Evolutionary conservation across 2,888 invertebrate species (phyloP).

Genomic region (Drosophila algonquin): DNA sequence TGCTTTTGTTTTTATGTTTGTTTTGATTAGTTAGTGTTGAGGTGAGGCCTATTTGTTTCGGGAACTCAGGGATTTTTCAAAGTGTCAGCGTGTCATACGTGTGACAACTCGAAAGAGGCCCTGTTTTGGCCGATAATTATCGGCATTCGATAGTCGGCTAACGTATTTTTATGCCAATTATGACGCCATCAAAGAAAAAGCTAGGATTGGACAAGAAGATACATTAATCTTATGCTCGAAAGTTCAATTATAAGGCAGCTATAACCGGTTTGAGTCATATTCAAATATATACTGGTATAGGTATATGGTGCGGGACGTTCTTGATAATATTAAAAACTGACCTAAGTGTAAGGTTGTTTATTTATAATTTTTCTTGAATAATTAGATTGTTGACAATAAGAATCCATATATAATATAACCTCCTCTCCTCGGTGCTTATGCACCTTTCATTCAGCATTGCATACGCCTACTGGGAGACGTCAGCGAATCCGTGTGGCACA

Average conservation of each 20-base stretch:
- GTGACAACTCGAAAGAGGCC: slow-evolving; percentile 21
- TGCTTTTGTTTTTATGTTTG: slow-evolving; percentile 27
- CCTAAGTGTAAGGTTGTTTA: slow-evolving; percentile 43
- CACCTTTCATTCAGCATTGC: slow-evolving; percentile 5
- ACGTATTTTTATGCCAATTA: not conserved
- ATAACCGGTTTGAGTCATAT: slow-evolving; percentile 4
- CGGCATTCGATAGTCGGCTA: not conserved
- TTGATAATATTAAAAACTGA: slow-evolving; percentile 38
- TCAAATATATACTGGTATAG: not conserved
- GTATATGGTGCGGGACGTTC: not conserved
- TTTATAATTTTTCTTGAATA: slow-evolving; percentile 1
- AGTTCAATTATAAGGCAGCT: slow-evolving; percentile 1
- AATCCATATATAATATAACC: not conserved
- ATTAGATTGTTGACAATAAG: slow-evolving; percentile 8
- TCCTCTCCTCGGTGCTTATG: not conserved
- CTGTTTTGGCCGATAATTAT: not conserved
- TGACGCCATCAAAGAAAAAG: not conserved
- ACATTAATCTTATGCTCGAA: slow-evolving; percentile 1
- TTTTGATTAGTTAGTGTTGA: slow-evolving; percentile 1
- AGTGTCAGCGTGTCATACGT: not conserved
- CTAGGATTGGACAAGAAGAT: not conserved
- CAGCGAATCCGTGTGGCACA: no score
- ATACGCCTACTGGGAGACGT: no score
- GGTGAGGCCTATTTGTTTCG: not conserved
- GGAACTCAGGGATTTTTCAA: slow-evolving; percentile 5